Evolutionary conservation across 1,140 invertebrate species (phyloP).

Genomic region (Drosophila bocki): DNA sequence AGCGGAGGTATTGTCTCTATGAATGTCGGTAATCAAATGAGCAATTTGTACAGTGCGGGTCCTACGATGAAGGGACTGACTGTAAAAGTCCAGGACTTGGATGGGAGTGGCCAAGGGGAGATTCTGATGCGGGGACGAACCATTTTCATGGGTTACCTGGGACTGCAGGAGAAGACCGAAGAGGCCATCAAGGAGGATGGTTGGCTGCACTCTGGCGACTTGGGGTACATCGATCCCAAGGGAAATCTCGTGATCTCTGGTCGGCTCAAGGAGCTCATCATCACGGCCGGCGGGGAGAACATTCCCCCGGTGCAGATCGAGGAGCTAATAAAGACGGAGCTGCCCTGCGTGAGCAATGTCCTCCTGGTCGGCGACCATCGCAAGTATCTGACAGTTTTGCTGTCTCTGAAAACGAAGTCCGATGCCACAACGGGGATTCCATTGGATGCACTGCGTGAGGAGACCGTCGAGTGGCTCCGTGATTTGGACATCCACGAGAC

Average conservation of each 20-base stretch:
- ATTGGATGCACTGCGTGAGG: conserved; percentile 88
- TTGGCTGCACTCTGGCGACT: conserved; percentile 93
- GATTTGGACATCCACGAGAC: conserved; percentile 89
- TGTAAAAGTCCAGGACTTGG: conserved; percentile 89
- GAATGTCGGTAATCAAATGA: conserved; percentile 82
- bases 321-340: conserved; percentile 90
- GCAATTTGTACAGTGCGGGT: conserved; percentile 89
- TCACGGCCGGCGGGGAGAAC: conserved; percentile 98
- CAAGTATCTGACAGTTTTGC: conserved; percentile 93
- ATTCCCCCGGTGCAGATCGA: conserved; percentile 95
- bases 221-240: conserved; percentile 90
- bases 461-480: conserved; percentile 90
- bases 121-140: conserved; percentile 92
- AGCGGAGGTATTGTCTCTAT: conserved; percentile 90
- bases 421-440: conserved; percentile 89
- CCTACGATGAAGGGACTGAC: conserved; percentile 87
- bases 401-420: conserved; percentile 89
- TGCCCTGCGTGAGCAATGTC: conserved; percentile 92
- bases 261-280: conserved; percentile 94
- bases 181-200: conserved; percentile 90
- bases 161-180: conserved; percentile 90
- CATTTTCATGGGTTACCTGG: conserved; percentile 95
- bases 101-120: conserved; percentile 92
- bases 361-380: conserved; percentile 94
- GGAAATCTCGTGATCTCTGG: conserved; percentile 94